Base-by-base conservation (phyloP, 2,797 vertebrate genomes). In the Sebastes aleutianus region DNA sequence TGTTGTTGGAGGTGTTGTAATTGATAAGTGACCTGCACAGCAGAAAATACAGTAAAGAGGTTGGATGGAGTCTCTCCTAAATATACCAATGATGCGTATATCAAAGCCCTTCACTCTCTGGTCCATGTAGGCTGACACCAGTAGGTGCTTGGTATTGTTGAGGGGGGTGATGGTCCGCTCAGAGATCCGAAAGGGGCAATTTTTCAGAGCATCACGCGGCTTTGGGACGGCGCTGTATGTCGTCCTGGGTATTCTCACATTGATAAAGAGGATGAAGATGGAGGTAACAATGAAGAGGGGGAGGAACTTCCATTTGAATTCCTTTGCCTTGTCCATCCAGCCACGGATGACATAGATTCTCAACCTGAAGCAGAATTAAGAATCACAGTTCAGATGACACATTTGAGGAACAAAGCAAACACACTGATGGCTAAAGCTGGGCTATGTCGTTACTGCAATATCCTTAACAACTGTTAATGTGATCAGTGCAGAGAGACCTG, bases 71-170 rank as follows among this genome's bases (percentile, higher is more conserved):
- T 88, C 77, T 27, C 54, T 85, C 34, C 27, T 87, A 59, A 95
- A 94, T 7, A 95, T 89, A 0, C 88, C 59, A 13, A 95, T 92
- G 36, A 95, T 91, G 36, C 89, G 91, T 8, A 91, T 14, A 18
- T 89, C 83, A 0, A 68, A 72, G 6, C 32, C 70, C 0, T 26
- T 6, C 65, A 72, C 12, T 59, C 94, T 88, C 18, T 83, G 81
- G 70, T 93, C 91, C 81, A 85, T 66, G 84, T 68, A 95, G 58
- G 93, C 92, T 0, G 92, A 92, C 39, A 95, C 83, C 78, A 95
- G 74, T 0, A 94, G 29, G 63, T 92, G 91, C 29, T 70, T 80
- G 18, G 91, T 93, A 47, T 82, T 63, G 3, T n/a, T 16, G 20
- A 94, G 82, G 2, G 83, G 84, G 6, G 73, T 91, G 66, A 95